Base-by-base conservation (phyloP, 2,888 invertebrate species). In the Lypha dubia region DNA sequence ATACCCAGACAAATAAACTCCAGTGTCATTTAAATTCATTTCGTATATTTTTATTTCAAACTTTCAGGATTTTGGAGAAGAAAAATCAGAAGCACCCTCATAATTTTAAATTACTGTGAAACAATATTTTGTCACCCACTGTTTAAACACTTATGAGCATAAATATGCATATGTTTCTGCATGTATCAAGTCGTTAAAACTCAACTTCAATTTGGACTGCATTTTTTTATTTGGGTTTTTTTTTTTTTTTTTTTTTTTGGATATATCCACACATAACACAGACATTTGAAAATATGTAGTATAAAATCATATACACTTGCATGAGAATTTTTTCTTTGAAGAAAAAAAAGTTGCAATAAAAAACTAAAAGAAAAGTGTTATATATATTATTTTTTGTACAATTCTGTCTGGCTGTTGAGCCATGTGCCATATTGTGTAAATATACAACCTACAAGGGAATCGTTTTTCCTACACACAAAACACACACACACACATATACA, bases 361-460 rank as follows among this genome's bases (percentile, higher is more conserved):
- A 49, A 35, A 22, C 28, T 28, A 17, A 63, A 74, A 49, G 62
- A 70, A 74, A 75, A 70, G 62, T 81, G 68, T 75, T 81, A 28
- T 81, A 63, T 77, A 70, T 70, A 35, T n/a, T n/a, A 46, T 79
- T 71, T 79, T 63, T 68, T 68, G 20, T 56, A 75, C 68, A 81
- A 75, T 75, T 20, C 62, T 75, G 75, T 81, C 81, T 81, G 81
- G 46, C 35, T 53, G 70, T 62, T 32, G 62, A 53, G 53, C 60
- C 79, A 62, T 80, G 68, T 46, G 68, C 24, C 80, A 74, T 80
- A 80, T 81, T 75, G 74, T 81, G 68, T 81, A 81, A 75, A 81
- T 75, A 81, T 68, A 75, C 75, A 81, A 81, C 81, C 81, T 75
- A 81, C 81, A 24, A 62, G 75, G 81, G 68, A 81, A 81, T 81